Conservation (phyloP, 2,888 invertebrate species). For the Epinotia bilunana region DNA sequence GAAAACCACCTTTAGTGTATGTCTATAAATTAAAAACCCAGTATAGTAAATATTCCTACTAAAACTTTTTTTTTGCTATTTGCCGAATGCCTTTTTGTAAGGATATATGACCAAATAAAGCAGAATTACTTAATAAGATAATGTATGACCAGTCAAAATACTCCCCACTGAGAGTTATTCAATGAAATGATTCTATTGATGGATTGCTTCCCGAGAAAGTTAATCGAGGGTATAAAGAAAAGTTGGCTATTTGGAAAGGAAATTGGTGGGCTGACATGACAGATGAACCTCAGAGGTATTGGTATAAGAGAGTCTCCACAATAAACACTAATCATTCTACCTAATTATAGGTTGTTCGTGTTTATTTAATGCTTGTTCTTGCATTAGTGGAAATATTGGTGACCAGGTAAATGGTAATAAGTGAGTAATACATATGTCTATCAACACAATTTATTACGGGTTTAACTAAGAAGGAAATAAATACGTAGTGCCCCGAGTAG, state of each 20-base stretch:
- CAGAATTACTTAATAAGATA: conserved; percentile 18
- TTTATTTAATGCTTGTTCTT: not conserved
- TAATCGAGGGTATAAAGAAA: conserved; percentile 41
- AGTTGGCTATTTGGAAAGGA: conserved; percentile 40
- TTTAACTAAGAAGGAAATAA: no score
- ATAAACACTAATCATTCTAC: conserved; percentile 19
- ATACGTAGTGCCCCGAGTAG: no score
- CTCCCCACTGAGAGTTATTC: conserved; percentile 33
- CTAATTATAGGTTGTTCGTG: not conserved
- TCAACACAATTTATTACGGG: no score
- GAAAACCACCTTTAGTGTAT: no score
- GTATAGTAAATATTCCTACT: no score
- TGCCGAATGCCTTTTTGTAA: no score
- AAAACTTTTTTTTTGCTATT: no score
- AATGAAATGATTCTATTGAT: conserved; percentile 40
- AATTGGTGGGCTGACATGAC: conserved; percentile 40
- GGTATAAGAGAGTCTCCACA: not conserved
- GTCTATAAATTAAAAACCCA: no score
- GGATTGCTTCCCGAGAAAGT: conserved; percentile 41
- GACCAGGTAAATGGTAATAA: not conserved
- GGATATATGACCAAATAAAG: no score
- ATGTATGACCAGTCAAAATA: conserved; percentile 19
- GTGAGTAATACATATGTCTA: no score
- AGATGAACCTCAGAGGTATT: conserved; percentile 37
- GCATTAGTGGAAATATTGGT: not conserved